A percentile compares a stretch with the other conserved stretches of the same genome.
phyloP scores from a whole-genome alignment of 2,888 invertebrate species.

The Cloeon dipterum region DNA sequence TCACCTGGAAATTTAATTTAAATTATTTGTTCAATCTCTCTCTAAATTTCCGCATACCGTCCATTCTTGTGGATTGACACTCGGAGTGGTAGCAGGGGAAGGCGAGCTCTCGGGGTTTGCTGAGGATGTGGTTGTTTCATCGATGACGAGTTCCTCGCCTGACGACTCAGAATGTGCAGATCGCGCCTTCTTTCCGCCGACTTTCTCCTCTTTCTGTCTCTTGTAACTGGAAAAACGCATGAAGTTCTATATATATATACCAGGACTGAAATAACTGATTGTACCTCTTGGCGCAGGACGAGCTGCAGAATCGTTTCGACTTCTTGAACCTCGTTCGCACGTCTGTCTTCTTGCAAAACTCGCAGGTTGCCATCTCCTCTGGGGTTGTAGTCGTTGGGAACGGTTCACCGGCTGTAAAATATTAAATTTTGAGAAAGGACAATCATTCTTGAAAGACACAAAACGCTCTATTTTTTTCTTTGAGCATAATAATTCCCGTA shows the following conservation, averaged over 20 bases:
- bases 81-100: too few species aligned
- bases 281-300: constrained; percentile 42
- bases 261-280: constrained; percentile 8
- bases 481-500: too few species aligned
- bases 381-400: constrained; percentile 7
- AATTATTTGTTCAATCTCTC: too few species aligned
- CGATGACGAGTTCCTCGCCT: too few species aligned
- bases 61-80: too few species aligned
- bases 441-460: constrained; percentile 4
- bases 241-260: background rate
- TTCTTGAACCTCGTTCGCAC: constrained; percentile 42
- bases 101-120: too few species aligned
- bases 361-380: constrained; percentile 37
- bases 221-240: background rate
- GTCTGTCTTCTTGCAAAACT: constrained; percentile 46
- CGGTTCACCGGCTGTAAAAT: constrained; percentile 21
- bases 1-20: constrained; percentile 34
- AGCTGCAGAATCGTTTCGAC: constrained; percentile 51
- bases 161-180: too few species aligned
- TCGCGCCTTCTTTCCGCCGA: too few species aligned
- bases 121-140: too few species aligned
- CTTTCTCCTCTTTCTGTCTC: background rate
- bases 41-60: too few species aligned
- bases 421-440: constrained; percentile 5
- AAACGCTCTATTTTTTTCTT: too few species aligned